Evolutionary conservation across 2,888 invertebrate species (phyloP).

Genomic region (Drosophila macrospina): DNA sequence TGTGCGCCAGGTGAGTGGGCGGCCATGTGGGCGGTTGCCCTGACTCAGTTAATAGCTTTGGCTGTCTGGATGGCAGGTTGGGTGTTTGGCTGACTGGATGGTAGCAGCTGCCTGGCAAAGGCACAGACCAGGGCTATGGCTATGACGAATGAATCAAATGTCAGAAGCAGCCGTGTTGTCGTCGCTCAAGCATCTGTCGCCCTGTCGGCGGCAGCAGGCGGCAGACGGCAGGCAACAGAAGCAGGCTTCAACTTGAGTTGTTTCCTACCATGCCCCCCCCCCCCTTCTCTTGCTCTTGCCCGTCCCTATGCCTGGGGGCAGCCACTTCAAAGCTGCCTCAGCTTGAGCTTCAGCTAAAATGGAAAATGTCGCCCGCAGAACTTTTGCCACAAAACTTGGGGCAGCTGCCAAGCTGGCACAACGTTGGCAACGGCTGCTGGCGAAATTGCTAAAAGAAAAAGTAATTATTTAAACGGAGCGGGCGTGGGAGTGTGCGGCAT

Average conservation of each 20-base stretch:
- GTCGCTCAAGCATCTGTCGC: conserved; percentile 80
- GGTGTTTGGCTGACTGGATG: conserved; percentile 19
- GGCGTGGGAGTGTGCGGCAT: neutral
- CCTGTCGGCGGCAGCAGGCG: conserved; percentile 74
- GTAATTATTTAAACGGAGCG: conserved; percentile 74
- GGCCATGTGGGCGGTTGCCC: conserved; percentile 8
- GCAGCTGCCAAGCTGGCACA: conserved; percentile 33
- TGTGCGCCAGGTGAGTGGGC: conserved; percentile 56
- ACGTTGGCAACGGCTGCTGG: conserved; percentile 65
- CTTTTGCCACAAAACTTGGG: conserved; percentile 78
- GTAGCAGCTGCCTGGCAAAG: conserved; percentile 35
- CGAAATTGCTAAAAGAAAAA: conserved; percentile 79
- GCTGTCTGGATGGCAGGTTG: conserved; percentile 28
- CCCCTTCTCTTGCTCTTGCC: neutral
- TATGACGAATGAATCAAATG: conserved; percentile 85
- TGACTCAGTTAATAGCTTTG: conserved; percentile 58
- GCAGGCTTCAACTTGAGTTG: conserved; percentile 54
- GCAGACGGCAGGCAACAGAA: neutral
- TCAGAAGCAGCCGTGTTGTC: conserved; percentile 80
- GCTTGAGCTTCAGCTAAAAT: conserved; percentile 71
- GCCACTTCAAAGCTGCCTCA: conserved; percentile 74
- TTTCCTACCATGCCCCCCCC: conserved; percentile 1
- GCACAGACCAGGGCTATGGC: conserved; percentile 68
- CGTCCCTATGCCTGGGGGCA: conserved; percentile 2
- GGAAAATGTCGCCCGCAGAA: conserved; percentile 82